Percentiles rank a stretch among this genome's conserved stretches.
Evolutionary conservation across 2,113 vertebrate species (phyloP).

Genomic region (Tympanuchus pallidicinctus): DNA sequence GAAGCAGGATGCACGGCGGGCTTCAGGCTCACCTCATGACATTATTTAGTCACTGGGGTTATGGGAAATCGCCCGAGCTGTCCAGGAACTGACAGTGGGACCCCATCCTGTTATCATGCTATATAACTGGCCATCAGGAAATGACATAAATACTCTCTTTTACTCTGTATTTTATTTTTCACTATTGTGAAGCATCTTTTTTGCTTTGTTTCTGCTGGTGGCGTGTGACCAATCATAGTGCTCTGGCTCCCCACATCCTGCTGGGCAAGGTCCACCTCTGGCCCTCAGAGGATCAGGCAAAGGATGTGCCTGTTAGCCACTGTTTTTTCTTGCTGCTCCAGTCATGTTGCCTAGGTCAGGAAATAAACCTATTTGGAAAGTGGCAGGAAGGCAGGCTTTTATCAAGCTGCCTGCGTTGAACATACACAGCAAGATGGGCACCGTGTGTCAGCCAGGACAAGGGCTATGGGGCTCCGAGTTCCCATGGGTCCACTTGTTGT

Average conservation of each 20-base stretch:
- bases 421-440: conserved; percentile 9
- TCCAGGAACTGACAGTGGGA: conserved; percentile 72
- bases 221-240: conserved; percentile 1
- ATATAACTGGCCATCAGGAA: conserved; percentile 63
- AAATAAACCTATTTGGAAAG: conserved; percentile 66
- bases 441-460: rapidly evolving
- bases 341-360: conserved; percentile 47
- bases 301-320: conserved; percentile 35
- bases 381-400: conserved; percentile 62
- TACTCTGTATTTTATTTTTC: conserved; percentile 55
- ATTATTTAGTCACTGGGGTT: conserved; percentile 62
- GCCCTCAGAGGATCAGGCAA: conserved; percentile 46
- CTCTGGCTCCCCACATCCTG: conserved; percentile 64
- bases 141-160: conserved; percentile 61
- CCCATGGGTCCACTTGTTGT: background rate
- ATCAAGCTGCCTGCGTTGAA: background rate
- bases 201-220: conserved; percentile 39
- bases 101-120: conserved; percentile 77
- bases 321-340: conserved; percentile 59
- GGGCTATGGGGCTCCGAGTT: background rate
- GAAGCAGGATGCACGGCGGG: conserved; percentile 60
- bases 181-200: conserved; percentile 49
- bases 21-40: background rate
- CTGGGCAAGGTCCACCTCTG: conserved; percentile 5
- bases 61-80: conserved; percentile 66